phyloP scores from a whole-genome alignment of 2,888 invertebrate species.

The Blera fallax region DNA sequence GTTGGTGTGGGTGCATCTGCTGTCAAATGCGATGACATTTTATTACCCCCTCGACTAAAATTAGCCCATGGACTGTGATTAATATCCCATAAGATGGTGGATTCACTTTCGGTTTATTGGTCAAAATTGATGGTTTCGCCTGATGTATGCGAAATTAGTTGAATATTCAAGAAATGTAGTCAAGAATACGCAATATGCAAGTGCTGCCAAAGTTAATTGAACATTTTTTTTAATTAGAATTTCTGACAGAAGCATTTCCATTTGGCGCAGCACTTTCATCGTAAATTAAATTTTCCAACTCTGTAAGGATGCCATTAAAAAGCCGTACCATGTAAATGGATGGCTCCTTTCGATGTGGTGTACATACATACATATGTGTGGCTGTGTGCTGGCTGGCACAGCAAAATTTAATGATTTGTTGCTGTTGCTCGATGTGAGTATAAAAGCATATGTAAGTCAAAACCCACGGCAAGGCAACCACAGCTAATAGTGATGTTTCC shows the following conservation, averaged over 20 bases:
- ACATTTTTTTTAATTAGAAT: slow-evolving; percentile 25
- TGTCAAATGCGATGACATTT: slow-evolving; percentile 4
- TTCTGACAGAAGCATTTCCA: slow-evolving; percentile 25
- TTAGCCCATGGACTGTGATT: background rate
- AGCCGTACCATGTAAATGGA: background rate
- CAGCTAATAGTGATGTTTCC: background rate
- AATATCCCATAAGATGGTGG: slow-evolving; percentile 1
- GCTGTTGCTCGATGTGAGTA: background rate
- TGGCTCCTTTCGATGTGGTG: background rate
- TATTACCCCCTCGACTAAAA: slow-evolving; percentile 8
- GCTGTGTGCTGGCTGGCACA: background rate
- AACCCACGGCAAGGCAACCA: slow-evolving; percentile 5
- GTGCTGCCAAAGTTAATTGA: slow-evolving; percentile 36
- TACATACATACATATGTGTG: background rate
- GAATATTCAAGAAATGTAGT: background rate
- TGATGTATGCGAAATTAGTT: background rate
- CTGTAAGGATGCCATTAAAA: background rate
- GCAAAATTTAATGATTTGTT: slow-evolving; percentile 14
- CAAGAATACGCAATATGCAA: background rate
- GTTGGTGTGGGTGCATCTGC: background rate
- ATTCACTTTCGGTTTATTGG: background rate
- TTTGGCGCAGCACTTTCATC: slow-evolving; percentile 9
- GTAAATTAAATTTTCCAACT: slow-evolving; percentile 11
- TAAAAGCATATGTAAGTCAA: slow-evolving; percentile 1
- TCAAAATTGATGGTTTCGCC: background rate